Conservation (phyloP, 1,140 invertebrate genomes). For the Eufriesea mexicana region DNA sequence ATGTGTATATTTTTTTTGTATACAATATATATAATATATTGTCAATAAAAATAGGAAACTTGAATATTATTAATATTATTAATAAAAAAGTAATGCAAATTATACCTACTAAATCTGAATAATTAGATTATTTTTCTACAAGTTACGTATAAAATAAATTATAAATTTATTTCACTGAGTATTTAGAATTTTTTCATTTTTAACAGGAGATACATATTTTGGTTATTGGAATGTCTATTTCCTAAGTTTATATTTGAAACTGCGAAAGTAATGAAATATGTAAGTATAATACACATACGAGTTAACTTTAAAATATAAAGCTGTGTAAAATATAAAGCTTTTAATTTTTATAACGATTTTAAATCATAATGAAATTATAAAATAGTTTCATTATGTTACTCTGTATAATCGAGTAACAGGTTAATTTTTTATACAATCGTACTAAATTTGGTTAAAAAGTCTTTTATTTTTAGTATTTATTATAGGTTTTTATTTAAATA, state of each 20-base stretch:
- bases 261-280: too few species aligned
- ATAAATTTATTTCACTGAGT: background rate
- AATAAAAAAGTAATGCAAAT: too few species aligned
- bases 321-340: too few species aligned
- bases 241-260: background rate
- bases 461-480: background rate
- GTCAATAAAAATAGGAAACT: too few species aligned
- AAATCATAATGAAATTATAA: background rate
- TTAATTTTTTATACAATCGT: background rate
- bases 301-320: too few species aligned
- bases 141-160: background rate
- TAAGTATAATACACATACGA: too few species aligned
- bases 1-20: background rate
- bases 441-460: background rate
- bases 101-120: background rate
- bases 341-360: background rate
- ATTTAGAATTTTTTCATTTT: too few species aligned
- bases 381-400: background rate
- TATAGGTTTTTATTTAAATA: background rate
- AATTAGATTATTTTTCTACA: background rate
- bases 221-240: too few species aligned
- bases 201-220: too few species aligned
- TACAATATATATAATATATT: background rate
- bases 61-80: too few species aligned
- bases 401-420: background rate